Evolutionary conservation across 2,797 vertebrate species (phyloP), one percentile per base, ranked within the genome.

Genomic region (Sebastes flavidus): DNA sequence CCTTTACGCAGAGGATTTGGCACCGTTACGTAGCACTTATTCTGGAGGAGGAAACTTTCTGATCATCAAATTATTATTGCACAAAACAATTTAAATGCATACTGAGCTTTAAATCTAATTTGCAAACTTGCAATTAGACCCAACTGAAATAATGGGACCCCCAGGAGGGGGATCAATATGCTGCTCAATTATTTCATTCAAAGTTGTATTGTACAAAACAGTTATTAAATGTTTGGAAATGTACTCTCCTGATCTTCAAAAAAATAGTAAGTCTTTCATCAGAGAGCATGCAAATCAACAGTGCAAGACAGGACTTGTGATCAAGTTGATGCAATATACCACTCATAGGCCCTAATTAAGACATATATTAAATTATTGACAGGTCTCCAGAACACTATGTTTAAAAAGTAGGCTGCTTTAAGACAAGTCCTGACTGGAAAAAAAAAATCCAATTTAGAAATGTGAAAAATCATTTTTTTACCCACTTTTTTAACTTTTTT

Each of bases 221-320:
- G n/a, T 6, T 10, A 18, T 34, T 61, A 14, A 32, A 67, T 4
- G 25, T 58, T 63, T 66, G 62, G 5, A 20, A 20, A 24, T 38
- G 7, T 22, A 13, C n/a, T 65, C 27, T 62, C 10, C 13, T 27
- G 4, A 52, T 20, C 9, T 58, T 29, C 36, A 6, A 25, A 6
- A 22, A 56, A 58, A 76, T n/a, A 16, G 14, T 42, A 42, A 6
- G 38, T 46, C 14, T 46, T 46, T 46, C 42, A 46, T 46, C 25
- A 34, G 6, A 63, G 2, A 24, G 5, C 2, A 18, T 38, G 24
- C 2, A 1, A 30, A n/a, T 22, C 29, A 65, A 46, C 22, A 18
- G 6, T 20, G 29, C 74, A 84, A 63, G 85, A 68, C 63, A 6
- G 10, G 42, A n/a, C 68, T 54, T 72, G 22, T 75, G 65, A 65